Base-by-base conservation (phyloP, 2,113 vertebrate species). In the Myanophis thanlyinensis region DNA sequence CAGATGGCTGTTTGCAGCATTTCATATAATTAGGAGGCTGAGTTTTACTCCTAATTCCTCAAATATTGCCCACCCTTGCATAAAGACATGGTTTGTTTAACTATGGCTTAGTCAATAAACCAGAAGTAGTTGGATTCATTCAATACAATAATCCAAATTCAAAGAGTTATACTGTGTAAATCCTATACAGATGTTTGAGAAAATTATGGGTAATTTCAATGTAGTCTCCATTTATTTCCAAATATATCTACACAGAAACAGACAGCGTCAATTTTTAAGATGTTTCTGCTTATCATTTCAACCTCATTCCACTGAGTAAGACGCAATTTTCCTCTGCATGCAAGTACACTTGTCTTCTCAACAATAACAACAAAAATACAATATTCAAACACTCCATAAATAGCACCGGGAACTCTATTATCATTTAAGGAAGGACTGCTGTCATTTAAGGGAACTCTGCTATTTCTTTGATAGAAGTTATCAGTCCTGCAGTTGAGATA, bases 401-500 rank as follows among this genome's bases (percentile, higher is more conserved):
- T 51, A 95, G 95, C 91, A 54, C 46, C 46, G 90, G 62, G 89
- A 96, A 92, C 0, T 0, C 92, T 3, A 1, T 48, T 93, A 92
- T 90, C 95, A 94, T 7, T 86, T 51, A 93, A 46, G 91, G 73
- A 88, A 96, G 91, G 0, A 0, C 92, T 3, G 0, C 46, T 93
- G 93, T 90, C 95, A 94, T 7, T 86, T 49, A 93, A 8, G 53
- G 94, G 44, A 93, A 85, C 90, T 95, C 93, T 11, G 0, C 62
- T 54, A 94, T 94, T 89, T 92, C 88, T 93, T 89, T 88, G 95
- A 96, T 93, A 91, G 95, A 96, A 97, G 84, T 94, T 94, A 96
- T 94, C 97, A 96, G 90, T 97, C 93, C 93, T 90, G 93, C 86
- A 6, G 5, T 89, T 96, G 97, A 97, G 95, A 97, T 95, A 94